A percentile compares a stretch with the other conserved stretches of the same genome.
These are phyloP conservation scores for Colistium nudipinnis DNA, from an alignment of 2,113 vertebrate genomes.

Conservation along the genomic window DNA sequence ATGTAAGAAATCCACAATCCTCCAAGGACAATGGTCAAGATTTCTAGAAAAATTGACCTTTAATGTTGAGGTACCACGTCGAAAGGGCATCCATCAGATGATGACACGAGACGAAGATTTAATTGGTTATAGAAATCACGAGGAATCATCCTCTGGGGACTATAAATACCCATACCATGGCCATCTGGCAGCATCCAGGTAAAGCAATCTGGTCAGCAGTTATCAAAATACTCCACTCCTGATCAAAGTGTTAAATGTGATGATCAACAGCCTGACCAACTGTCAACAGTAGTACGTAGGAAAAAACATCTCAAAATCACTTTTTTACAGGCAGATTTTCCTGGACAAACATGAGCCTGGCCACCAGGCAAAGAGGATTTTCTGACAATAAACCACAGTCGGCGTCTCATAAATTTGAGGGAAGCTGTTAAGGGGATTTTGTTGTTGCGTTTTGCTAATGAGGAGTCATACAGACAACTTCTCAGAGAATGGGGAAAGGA, in stretches of 20 bases:
- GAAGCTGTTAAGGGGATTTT: slow-evolving; percentile 39
- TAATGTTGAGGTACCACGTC: background rate
- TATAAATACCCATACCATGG: slow-evolving; percentile 9
- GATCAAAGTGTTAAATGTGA: slow-evolving; percentile 10
- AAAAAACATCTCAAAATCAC: background rate
- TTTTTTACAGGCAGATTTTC: slow-evolving; percentile 10
- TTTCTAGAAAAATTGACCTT: background rate
- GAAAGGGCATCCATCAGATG: slow-evolving; percentile 1
- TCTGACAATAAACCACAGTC: slow-evolving; percentile 22
- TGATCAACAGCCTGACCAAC: slow-evolving; percentile 6
- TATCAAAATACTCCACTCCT: slow-evolving; percentile 3
- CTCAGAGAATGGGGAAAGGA: slow-evolving; percentile 25
- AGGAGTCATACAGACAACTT: slow-evolving; percentile 47
- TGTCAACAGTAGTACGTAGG: background rate
- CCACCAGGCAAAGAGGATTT: slow-evolving; percentile 19
- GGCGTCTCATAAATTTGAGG: slow-evolving; percentile 27
- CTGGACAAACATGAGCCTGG: background rate
- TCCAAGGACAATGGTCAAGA: background rate
- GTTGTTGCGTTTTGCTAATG: slow-evolving; percentile 52
- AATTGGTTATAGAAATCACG: slow-evolving; percentile 14
- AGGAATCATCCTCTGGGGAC: slow-evolving; percentile 28
- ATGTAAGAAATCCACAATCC: no score
- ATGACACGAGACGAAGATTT: slow-evolving; percentile 10
- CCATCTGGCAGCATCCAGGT: slow-evolving; percentile 28
- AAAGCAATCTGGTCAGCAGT: slow-evolving; percentile 17